Evolutionary conservation across 2,888 invertebrate species (phyloP), one percentile per base, ranked within the genome.

Genomic region (Acanthoscelides obtectus): DNA sequence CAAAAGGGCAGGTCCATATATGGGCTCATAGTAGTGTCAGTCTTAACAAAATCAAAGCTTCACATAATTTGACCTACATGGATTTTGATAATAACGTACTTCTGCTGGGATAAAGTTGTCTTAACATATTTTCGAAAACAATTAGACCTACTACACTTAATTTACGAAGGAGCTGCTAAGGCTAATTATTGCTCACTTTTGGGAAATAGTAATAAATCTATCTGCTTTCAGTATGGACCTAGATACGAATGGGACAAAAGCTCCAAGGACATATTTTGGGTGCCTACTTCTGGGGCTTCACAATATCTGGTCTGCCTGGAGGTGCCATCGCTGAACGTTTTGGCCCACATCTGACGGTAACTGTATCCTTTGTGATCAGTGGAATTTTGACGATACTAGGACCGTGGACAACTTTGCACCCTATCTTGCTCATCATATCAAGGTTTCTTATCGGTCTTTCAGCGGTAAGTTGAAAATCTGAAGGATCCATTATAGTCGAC

Each of bases 251-350:
- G 92, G 92, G 86, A 87, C 21, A 82, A 87, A 25, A 88, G 68
- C 88, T 90, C 77, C 92, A 92, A 82, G 91, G 90, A 0, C 80
- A 89, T 45, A 88, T 92, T 12, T 83, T 92, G 22, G 91, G 91
- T 0, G 87, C 91, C 0, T 92, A 90, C 78, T 92, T 92, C 81
- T 92, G 91, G 89, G 91, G 91, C 45, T 92, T 92, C 76, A 89
- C 90, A 20, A 77, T 91, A 25, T 90, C 91, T 27, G 91, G 91
- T 6, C 82, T 92, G 72, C 87, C 90, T 0, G 92, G 89, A 0
- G 92, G 92, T 2, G 88, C 89, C 80, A 81, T 91, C n/a, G 90
- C 92, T 0, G 92, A 92, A 82, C 86, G 88, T 72, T 89, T 86
- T 83, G 92, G 91, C 0, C 87, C 90, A 0, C 87, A 89, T 63